phyloP scores from a whole-genome alignment of 2,888 invertebrate species.

The Eustalomyia histrio region DNA sequence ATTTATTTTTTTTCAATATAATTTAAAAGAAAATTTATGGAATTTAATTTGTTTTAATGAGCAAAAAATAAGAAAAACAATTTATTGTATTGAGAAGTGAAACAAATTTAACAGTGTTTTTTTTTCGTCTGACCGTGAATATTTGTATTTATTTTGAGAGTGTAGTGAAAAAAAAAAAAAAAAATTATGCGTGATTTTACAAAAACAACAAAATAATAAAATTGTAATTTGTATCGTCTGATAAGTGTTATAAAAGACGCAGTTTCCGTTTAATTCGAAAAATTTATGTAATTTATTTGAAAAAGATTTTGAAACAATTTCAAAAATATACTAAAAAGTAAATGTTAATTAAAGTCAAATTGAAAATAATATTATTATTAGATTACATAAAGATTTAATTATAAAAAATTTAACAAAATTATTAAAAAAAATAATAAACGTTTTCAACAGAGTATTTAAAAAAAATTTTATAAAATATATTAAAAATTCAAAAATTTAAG shows the following conservation, averaged over 20 bases:
- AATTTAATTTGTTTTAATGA: constrained; percentile 19
- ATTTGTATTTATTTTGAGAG: constrained; percentile 16
- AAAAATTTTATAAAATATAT: constrained; percentile 6
- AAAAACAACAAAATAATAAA: constrained; percentile 16
- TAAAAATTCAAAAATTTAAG: not conserved
- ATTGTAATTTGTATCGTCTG: not conserved
- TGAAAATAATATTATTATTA: not conserved
- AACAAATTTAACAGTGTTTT: constrained; percentile 20
- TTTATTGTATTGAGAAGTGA: not conserved
- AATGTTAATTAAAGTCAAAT: constrained; percentile 1
- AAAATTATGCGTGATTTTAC: constrained; percentile 27
- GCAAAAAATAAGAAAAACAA: not conserved
- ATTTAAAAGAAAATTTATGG: constrained; percentile 19
- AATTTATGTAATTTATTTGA: constrained; percentile 8
- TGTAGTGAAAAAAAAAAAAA: constrained; percentile 34
- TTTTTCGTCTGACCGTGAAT: constrained; percentile 47
- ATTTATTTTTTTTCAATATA: constrained; percentile 18
- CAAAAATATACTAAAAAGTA: constrained; percentile 6
- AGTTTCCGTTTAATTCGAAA: constrained; percentile 23
- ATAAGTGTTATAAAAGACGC: constrained; percentile 33
- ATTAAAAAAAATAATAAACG: not conserved
- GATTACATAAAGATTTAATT: constrained; percentile 5
- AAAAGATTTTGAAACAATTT: not conserved
- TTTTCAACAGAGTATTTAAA: not conserved
- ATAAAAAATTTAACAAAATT: not conserved